phyloP scores from a whole-genome alignment of 64 coral and sea anemone genomes.

The Montipora efflorescens region DNA sequence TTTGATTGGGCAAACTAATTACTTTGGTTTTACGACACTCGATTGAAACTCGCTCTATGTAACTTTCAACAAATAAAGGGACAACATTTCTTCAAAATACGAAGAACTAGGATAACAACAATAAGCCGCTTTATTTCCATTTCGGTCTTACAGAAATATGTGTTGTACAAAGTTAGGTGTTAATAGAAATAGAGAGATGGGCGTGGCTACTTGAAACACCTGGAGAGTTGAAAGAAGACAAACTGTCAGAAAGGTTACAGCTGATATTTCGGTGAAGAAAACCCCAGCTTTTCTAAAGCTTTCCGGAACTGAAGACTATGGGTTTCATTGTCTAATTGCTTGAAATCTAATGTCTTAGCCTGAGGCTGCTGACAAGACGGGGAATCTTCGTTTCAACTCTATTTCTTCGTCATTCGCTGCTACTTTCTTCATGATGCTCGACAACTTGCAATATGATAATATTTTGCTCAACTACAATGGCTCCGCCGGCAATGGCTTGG shows the following conservation, averaged over 20 bases:
- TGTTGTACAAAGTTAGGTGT: neutral
- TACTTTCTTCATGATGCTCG: constrained; percentile 93
- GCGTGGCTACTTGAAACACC: neutral
- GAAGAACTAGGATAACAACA: neutral
- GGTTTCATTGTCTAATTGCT: neutral
- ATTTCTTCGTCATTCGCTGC: constrained; percentile 67
- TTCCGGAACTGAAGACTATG: neutral
- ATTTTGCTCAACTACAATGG: constrained; percentile 76
- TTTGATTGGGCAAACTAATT: too few species aligned
- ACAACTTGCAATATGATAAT: constrained; percentile 88
- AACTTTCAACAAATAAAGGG: too few species aligned
- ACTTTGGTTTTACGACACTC: too few species aligned
- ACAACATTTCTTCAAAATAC: too few species aligned
- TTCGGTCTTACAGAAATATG: neutral
- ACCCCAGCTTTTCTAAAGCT: too few species aligned
- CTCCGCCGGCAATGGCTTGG: constrained; percentile 22
- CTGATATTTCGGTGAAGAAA: too few species aligned
- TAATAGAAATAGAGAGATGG: neutral
- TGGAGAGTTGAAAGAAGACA: neutral
- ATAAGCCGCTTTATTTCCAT: neutral
- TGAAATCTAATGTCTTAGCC: neutral
- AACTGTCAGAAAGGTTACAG: too few species aligned
- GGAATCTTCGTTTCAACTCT: constrained; percentile 63
- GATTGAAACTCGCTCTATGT: too few species aligned
- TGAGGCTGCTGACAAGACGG: neutral